A percentile compares a stretch with the other conserved stretches of the same genome.
These are phyloP conservation scores for Drosophila birchii DNA, from an alignment of 2,888 invertebrate species.

Conservation along the genomic window DNA sequence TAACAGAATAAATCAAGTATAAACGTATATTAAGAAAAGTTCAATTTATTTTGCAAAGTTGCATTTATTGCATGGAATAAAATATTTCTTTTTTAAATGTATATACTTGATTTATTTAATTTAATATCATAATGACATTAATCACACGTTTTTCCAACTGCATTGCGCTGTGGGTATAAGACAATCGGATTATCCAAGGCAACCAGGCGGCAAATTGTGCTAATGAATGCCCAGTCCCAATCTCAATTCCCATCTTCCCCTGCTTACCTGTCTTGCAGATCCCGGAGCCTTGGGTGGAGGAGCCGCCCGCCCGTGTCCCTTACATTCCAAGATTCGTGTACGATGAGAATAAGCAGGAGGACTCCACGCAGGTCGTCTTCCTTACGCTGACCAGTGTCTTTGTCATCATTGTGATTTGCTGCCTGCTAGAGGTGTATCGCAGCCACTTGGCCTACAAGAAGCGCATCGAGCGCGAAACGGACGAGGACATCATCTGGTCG, in stretches of 20 bases:
- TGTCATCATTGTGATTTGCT: conserved; percentile 88
- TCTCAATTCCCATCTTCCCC: not conserved
- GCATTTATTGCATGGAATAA: not conserved
- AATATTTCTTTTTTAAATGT: too few relatives aligned
- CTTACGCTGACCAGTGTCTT: conserved; percentile 91
- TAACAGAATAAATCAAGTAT: too few relatives aligned
- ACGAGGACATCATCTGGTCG: conserved; percentile 90
- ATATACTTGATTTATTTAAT: too few relatives aligned
- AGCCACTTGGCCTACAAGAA: conserved; percentile 90
- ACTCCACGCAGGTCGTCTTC: conserved; percentile 92
- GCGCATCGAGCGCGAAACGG: conserved; percentile 90
- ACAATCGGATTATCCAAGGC: conserved; percentile 12
- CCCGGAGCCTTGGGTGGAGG: conserved; percentile 89
- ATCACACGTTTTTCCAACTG: not conserved
- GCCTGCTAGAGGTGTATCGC: conserved; percentile 91
- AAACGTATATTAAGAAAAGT: not conserved
- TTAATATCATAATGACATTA: not conserved
- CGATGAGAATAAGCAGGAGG: conserved; percentile 91
- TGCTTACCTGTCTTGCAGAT: conserved; percentile 53
- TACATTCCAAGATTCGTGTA: conserved; percentile 90
- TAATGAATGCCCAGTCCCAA: conserved; percentile 68
- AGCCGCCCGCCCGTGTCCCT: conserved; percentile 90
- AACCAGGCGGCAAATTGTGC: conserved; percentile 53
- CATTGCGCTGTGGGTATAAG: not conserved
- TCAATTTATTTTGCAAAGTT: not conserved